Evolutionary conservation across 2,797 vertebrate genomes (phyloP), one percentile per base, ranked within the genome.

Genomic region (Malacoraja senta): DNA sequence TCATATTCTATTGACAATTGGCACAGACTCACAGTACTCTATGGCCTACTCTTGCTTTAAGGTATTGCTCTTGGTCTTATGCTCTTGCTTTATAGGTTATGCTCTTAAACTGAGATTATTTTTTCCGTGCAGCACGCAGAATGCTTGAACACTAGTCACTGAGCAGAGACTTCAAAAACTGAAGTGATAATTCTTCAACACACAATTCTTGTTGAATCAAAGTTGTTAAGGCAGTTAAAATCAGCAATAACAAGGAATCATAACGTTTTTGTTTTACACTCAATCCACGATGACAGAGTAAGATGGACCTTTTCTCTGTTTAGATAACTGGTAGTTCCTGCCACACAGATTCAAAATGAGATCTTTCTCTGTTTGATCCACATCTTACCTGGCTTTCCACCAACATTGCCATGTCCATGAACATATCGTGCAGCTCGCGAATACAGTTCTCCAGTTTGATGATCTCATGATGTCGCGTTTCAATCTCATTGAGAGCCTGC

Each of bases 381-480:
- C 72, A 76, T 80, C 97, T 94, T 95, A 99, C 98, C 98, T 99
- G 98, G 96, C 97, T 99, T 96, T 99, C 98, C 95, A 99, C 98
- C 90, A 99, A 96, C 98, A 98, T 98, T 94, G 98, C 98, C 98
- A 99, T 99, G 95, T 99, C 98, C 98, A 98, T 97, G 96, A 99
- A 99, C 98, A 99, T 99, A 95, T 98, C 98, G 0, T 99, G 98
- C 86, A 99, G 97, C 95, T 99, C 98, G 4, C 98, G 97, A 96
- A 99, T 99, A 95, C 98, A 98, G 96, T 97, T 99, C 95, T 99
- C 98, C 96, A 99, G 96, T 94, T 98, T 99, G 95, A 99, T 98
- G 95, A 99, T 99, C 96, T 99, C 98, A 0, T 96, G 98, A 96
- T 98, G 98, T 94, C 98, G 96, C 0, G 98, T 98, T 96, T 99